Evolutionary conservation across 2,888 invertebrate species (phyloP), one percentile per base, ranked within the genome.

Genomic region (Prosopocoilus inquinatus): DNA sequence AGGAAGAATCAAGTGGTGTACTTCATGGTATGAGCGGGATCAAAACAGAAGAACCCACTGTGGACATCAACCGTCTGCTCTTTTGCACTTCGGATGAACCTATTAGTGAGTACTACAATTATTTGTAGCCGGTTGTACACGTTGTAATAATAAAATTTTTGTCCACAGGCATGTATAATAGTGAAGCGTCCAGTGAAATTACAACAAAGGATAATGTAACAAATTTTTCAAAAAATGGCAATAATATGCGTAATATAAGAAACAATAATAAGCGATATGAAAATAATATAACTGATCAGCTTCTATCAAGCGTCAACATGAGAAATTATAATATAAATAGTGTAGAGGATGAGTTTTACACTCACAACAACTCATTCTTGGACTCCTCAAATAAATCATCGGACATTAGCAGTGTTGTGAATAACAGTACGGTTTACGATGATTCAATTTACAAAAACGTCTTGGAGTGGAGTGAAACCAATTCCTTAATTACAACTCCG

Each of bases 1-100:
- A 41, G 58, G 59, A 54, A 49, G 59, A 58, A 53, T 55, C 59
- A 57, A 56, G 56, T 52, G 57, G 53, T 45, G 53, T 45, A 15
- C 57, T 59, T 53, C 50, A 56, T 51, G 46, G 12, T n/a, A 46
- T 52, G 48, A 57, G 51, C 53, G 46, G 20, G 12, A 55, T 50
- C 50, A 50, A 53, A 12, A 39, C 16, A 38, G 56, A 56, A 43
- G 52, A 56, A 35, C 49, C 38, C 34, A 28, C 20, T 41, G 52
- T 56, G 44, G 52, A 56, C 49, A 45, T 56, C 43, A 52, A 56
- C 20, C 52, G 15, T n/a, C 36, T 48, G 13, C 38, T 56, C 12
- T 39, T 11, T 52, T 48, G 36, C 56, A 56, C 47, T 50, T 56
- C 45, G 45, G 56, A 56, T 56, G 56, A 56, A 52, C 47, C 15